phyloP scores from a whole-genome alignment of 2,888 invertebrate species.

The Plebejus anna region DNA sequence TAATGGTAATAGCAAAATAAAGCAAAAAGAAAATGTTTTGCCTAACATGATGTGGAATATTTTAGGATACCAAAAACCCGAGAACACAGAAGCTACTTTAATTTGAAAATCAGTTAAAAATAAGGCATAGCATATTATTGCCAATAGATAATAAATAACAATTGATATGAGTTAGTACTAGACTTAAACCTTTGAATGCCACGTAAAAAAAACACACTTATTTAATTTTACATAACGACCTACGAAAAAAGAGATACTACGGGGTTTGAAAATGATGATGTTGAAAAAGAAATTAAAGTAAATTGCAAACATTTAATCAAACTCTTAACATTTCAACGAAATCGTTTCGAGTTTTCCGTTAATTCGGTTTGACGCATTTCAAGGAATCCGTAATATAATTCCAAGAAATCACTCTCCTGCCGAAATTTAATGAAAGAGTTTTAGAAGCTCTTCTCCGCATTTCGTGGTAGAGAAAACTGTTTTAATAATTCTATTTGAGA shows the following conservation, averaged over 20 bases:
- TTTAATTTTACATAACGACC: no score
- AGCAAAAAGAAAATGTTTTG: neutral
- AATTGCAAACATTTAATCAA: constrained; percentile 1
- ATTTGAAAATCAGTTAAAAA: no score
- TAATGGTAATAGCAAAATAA: neutral
- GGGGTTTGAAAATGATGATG: neutral
- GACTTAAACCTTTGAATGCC: neutral
- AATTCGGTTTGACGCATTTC: neutral
- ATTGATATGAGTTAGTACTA: neutral
- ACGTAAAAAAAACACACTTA: neutral
- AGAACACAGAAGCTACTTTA: no score
- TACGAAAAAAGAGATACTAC: neutral
- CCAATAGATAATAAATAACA: neutral
- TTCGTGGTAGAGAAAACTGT: neutral
- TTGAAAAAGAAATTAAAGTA: neutral
- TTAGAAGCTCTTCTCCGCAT: neutral
- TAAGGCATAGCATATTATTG: no score
- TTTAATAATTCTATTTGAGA: neutral
- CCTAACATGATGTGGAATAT: neutral
- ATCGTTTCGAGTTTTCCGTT: neutral
- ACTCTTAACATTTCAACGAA: neutral
- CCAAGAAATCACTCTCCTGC: neutral
- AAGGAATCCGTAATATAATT: neutral
- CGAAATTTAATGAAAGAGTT: neutral
- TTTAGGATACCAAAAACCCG: neutral